Base-by-base conservation (phyloP, 1,140 invertebrate genomes). In the Sycophaga agraensis region DNA sequence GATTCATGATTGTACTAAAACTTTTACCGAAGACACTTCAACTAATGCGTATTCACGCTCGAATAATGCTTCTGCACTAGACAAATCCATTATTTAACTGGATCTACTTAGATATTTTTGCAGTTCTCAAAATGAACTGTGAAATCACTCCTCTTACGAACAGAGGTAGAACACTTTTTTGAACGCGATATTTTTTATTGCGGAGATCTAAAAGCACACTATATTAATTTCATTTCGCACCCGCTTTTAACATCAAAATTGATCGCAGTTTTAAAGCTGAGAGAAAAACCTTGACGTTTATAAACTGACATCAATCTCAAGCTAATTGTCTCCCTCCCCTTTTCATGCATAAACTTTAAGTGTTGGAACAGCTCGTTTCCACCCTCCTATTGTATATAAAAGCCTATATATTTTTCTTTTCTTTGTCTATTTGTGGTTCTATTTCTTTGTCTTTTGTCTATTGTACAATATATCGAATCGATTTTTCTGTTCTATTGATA, bases 381-480 rank as follows among this genome's bases (percentile, higher is more conserved):
- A 40, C 17, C 9, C 22, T 24, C 12, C 19, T 43, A 42, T 22
- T 53, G 40, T 53, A 35, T 9, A 39, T 9, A 54, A 42, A 53
- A 43, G 37, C 6, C 4, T 28, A 42, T 21, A n/a, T n/a, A n/a
- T n/a, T 42, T 31, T 46, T 9, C 26, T 28, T 12, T 53, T 14
- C 19, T 11, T 59, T n/a, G 40, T 55, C 2, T 40, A 8, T 35
- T 43, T 19, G n/a, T 26, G 19, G 46, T 16, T 63, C 9, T 9
- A 2, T 48, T 24, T 53, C n/a, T 64, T 9, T 35, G 46, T 59
- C 28, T 50, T 17, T 14, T 37, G 46, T 49, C 19, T 49, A 11
- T 63, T 45, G 26, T 28, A 66, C 46, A 40, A 64, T 66, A 62
- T 63, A 51, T 42, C 43, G 63, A 62, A 67, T 58, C 22, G 6